Evolutionary conservation across 2,888 invertebrate genomes (phyloP), one percentile per base, ranked within the genome.

Genomic region (Strigamia crassipes): DNA sequence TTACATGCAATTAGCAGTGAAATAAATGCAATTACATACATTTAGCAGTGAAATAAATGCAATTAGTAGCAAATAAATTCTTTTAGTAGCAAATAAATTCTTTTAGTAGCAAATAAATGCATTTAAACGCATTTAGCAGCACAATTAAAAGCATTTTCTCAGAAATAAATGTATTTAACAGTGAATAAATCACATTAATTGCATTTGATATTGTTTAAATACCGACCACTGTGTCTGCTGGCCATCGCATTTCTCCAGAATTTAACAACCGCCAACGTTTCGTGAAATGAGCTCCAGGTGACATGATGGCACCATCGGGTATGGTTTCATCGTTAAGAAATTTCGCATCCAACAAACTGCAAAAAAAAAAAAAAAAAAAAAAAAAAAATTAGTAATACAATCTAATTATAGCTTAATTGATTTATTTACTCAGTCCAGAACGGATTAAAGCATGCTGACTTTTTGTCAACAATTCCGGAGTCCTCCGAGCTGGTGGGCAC

Each of bases 231-330:
- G 87, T 87, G 23, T 84, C 82, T 4, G 83, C 81, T n/a, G 85
- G 85, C 87, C 88, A 87, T n/a, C 84, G 84, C 46, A 83, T 82
- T 80, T 84, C 85, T 8, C 88, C 88, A 80, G 85, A 86, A 84
- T 88, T 88, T 81, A 85, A 83, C 83, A 88, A 85, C 66, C 85
- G 84, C 88, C 88, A 88, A 2, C 85, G 85, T 84, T 88, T 88
- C 8, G 85, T 83, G 80, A 88, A 85, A 23, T 83, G 84, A 23
- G 86, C 85, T 56, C 86, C 86, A 2, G 88, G 86, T 79, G 85
- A 85, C 15, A 88, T 84, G 18, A 84, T 82, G 0, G 86, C 86
- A 6, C 86, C 86, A 83, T 88, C 87, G 21, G 87, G 87, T 34
- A 87, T 84, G 21, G 86, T 87, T 66, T 86, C 85, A 84, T 88